phyloP scores from a whole-genome alignment of 2,113 vertebrate genomes.

The Etia nguti region DNA sequence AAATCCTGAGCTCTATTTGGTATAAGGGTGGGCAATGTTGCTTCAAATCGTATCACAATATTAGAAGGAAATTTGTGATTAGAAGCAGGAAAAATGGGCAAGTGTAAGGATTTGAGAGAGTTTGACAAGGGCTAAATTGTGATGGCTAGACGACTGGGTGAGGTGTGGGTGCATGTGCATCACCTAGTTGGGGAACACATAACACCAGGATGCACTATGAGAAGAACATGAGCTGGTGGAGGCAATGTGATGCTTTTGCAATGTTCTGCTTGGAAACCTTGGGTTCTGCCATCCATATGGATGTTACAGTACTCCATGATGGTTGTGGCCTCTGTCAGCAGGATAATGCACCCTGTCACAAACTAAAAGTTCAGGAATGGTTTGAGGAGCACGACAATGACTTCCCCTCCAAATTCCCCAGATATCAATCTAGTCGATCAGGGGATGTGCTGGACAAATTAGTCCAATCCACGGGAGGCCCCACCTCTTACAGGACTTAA shows the following conservation, averaged over 20 bases:
- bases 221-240: neutral
- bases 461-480: neutral
- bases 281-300: neutral
- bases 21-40: too few species aligned
- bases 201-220: neutral
- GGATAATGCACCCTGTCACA: neutral
- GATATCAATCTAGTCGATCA: neutral
- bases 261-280: neutral
- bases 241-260: neutral
- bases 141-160: neutral
- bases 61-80: too few species aligned
- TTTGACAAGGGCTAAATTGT: neutral
- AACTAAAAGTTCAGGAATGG: neutral
- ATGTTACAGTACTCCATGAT: neutral
- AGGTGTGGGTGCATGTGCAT: neutral
- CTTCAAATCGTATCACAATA: too few species aligned
- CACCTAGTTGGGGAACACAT: neutral
- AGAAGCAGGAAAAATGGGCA: too few species aligned
- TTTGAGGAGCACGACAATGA: neutral
- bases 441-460: neutral
- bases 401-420: neutral
- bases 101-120: neutral
- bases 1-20: too few species aligned
- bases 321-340: neutral
- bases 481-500: neutral